Evolutionary conservation across 2,888 invertebrate genomes (phyloP), one percentile per base, ranked within the genome.

Genomic region (Carcina quercana): DNA sequence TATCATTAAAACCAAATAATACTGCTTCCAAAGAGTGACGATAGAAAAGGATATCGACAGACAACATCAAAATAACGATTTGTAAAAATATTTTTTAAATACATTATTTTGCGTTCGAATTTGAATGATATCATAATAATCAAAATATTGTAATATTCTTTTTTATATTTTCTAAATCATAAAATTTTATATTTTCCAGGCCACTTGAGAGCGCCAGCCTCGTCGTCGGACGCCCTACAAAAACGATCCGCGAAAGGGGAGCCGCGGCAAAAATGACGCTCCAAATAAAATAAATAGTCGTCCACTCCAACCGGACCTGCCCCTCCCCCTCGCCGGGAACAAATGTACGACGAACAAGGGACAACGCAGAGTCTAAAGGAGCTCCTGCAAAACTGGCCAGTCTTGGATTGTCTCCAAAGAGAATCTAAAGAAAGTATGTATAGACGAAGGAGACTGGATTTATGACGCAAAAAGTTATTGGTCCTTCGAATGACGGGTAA

Each of bases 221-320:
- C 47, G 38, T 45, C 55, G 48, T 61, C 53, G 70, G 68, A 64
- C 68, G 60, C 66, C 66, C 68, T 70, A 69, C 70, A 67, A 70
- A 67, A 72, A 64, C 67, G 66, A 64, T 66, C 59, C 54, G 54
- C 58, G 64, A 63, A 65, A 71, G 67, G 72, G 72, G 69, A 66
- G 70, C 53, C 65, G 60, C 49, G 60, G 70, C 75, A 73, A 72
- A 75, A 75, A 74, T 74, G 72, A 73, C 68, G 68, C 69, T 70
- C 46, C 61, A 64, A 74, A 74, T 74, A 74, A 74, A 74, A 72
- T 74, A 72, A 70, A 72, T 62, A 68, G 62, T 43, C 43, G 40
- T 25, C 72, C 66, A 59, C 25, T 36, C 27, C 40, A 46, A 20
- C 37, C 2, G 35, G 67, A 64, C 28, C 68, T 47, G 6, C 47